Conservation (phyloP, 2,797 vertebrate genomes). For the Acanthurus leucopareius region DNA sequence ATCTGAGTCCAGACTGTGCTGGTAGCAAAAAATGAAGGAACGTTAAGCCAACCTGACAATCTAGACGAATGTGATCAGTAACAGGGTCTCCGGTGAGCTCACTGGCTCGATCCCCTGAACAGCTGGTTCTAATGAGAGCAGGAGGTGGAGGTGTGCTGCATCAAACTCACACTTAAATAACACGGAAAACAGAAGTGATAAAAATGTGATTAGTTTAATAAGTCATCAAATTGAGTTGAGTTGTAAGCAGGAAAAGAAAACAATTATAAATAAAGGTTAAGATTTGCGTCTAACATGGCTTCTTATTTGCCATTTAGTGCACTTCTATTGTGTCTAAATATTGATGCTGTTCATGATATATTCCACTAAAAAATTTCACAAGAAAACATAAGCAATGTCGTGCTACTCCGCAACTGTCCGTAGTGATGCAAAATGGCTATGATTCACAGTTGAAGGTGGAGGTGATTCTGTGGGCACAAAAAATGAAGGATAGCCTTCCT, state of each 20-base stretch:
- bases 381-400: too few relatives aligned
- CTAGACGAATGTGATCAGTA: conserved; percentile 46
- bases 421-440: too few relatives aligned
- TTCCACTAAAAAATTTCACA: too few relatives aligned
- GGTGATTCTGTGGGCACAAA: too few relatives aligned
- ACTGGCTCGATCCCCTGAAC: conserved; percentile 24
- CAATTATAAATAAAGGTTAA: not conserved
- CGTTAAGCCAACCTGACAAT: conserved; percentile 29
- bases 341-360: too few relatives aligned
- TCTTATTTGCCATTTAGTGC: too few relatives aligned
- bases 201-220: not conserved
- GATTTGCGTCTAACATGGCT: not conserved
- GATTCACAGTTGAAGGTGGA: too few relatives aligned
- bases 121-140: conserved; percentile 43
- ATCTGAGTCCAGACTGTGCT: conserved; percentile 16
- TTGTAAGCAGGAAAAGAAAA: not conserved
- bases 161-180: conserved; percentile 14
- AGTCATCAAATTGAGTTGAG: not conserved
- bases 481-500: too few relatives aligned
- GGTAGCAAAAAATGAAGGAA: conserved; percentile 5
- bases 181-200: conserved; percentile 3
- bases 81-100: conserved; percentile 25
- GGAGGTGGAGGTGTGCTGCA: not conserved
- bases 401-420: too few relatives aligned
- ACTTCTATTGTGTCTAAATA: too few relatives aligned